Conservation (phyloP, 1,140 invertebrate species). For the Campodea augens region DNA sequence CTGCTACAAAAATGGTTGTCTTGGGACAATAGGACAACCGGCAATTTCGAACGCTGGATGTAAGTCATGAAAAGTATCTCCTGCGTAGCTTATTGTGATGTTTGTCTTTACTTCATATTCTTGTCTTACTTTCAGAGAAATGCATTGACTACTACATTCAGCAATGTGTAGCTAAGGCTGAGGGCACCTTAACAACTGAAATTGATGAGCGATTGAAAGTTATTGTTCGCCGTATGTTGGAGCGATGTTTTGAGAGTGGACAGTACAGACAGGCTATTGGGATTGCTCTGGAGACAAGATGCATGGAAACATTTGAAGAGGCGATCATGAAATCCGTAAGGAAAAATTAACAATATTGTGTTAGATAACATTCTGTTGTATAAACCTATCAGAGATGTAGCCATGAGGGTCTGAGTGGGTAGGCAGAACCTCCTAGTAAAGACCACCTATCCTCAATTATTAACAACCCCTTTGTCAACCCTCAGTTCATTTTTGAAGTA, state of each 20-base stretch:
- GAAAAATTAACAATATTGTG: slow-evolving; percentile 8
- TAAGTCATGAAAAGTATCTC: too few relatives aligned
- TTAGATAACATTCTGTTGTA: too few relatives aligned
- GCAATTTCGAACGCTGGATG: too few relatives aligned
- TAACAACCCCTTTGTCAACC: too few relatives aligned
- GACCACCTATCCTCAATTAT: too few relatives aligned
- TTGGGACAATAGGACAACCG: too few relatives aligned
- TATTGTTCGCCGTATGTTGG: slow-evolving; percentile 94
- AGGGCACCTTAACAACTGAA: slow-evolving; percentile 39
- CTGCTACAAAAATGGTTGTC: too few relatives aligned
- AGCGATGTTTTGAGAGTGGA: slow-evolving; percentile 69
- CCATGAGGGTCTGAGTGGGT: too few relatives aligned
- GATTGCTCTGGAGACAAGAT: slow-evolving; percentile 79
- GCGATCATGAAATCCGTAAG: slow-evolving; percentile 68
- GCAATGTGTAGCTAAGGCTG: slow-evolving; percentile 44
- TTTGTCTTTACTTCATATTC: background rate
- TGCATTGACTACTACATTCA: slow-evolving; percentile 90
- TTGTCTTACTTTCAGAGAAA: slow-evolving; percentile 40
- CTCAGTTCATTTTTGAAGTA: too few relatives aligned
- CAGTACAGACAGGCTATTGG: slow-evolving; percentile 87
- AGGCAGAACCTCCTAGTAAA: too few relatives aligned
- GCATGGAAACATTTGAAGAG: slow-evolving; percentile 89
- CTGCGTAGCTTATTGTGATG: too few relatives aligned
- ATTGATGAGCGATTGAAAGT: slow-evolving; percentile 78
- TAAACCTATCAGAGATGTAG: too few relatives aligned